Base-by-base conservation (phyloP, 2,888 invertebrate genomes). In the Acronicta leporina region DNA sequence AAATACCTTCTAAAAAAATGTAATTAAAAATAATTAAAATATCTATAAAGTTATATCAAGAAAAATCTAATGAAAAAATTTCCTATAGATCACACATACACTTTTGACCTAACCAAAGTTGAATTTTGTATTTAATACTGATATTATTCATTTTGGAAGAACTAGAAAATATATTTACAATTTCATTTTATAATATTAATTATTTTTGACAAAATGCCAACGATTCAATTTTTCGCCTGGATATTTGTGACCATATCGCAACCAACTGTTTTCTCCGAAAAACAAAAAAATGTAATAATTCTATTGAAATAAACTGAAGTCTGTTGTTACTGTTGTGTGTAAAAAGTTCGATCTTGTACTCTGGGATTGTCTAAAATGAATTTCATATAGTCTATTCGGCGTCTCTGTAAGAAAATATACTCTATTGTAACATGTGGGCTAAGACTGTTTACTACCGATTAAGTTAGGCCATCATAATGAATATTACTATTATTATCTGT, bases 111-210 rank as follows among this genome's bases (percentile, higher is more conserved):
- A 93, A 94, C 89, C 92, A 91, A 93, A 92, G 87, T 92, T 82
- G 90, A 94, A 94, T 94, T 94, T 94, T 92, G 94, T 92, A 93
- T 93, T 92, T 94, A 94, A 94, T 94, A 94, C 94, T 94, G 94
- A 93, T 93, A 92, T 91, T 82, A 77, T 75, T 76, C 70, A 85
- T 92, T 94, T 94, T 92, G 94, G 94, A 94, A 94, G 94, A 93
- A 89, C 92, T 92, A 92, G 90, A 93, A 92, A 93, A 90, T 92
- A 91, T 92, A 94, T 94, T 92, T 94, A 94, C 94, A 94, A 89
- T 88, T 90, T 85, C 83, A 49, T 79, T 81, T 76, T 59, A 43
- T 57, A 35, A 67, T 62, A 72, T 63, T 66, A 66, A 20, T 20
- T 63, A 48, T 61, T 76, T 84, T 83, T 82, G 72, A 66, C 73